phyloP scores from a whole-genome alignment of 2,113 vertebrate species.

The Sinocyclocheilus grahami region DNA sequence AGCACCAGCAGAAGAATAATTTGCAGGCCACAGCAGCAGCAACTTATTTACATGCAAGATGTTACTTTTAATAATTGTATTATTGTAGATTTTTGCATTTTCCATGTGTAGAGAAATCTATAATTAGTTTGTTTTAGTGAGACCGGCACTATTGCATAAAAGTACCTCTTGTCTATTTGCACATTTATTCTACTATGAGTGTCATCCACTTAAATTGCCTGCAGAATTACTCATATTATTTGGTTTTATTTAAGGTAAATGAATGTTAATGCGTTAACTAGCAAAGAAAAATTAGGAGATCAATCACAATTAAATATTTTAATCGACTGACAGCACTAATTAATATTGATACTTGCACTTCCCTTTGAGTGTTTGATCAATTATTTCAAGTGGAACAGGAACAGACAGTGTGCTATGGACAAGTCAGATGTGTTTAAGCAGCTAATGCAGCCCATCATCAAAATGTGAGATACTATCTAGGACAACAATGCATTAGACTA shows the following conservation, averaged over 20 bases:
- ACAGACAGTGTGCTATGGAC: not conserved
- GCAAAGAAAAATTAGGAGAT: not conserved
- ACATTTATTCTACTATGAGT: not conserved
- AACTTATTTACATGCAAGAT: too few species aligned
- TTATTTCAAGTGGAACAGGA: constrained; percentile 33
- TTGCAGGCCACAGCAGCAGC: too few species aligned
- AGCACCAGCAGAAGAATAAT: too few species aligned
- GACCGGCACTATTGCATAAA: not conserved
- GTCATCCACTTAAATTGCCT: not conserved
- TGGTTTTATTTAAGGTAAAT: constrained; percentile 4
- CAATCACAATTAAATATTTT: not conserved
- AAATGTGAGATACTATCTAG: constrained; percentile 51
- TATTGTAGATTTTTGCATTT: not conserved
- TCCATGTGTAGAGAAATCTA: not conserved
- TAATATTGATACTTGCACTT: constrained; percentile 38
- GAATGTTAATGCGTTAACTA: not conserved
- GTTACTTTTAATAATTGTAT: not conserved
- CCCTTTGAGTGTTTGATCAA: constrained; percentile 10
- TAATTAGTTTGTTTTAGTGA: not conserved
- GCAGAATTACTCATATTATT: not conserved
- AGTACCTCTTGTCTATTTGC: not conserved
- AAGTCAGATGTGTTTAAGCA: constrained; percentile 22
- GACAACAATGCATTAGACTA: constrained; percentile 45
- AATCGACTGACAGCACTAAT: not conserved
- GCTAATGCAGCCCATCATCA: constrained; percentile 47